Evolutionary conservation across 2,888 invertebrate genomes (phyloP).

Genomic region (Drosophila rellima): DNA sequence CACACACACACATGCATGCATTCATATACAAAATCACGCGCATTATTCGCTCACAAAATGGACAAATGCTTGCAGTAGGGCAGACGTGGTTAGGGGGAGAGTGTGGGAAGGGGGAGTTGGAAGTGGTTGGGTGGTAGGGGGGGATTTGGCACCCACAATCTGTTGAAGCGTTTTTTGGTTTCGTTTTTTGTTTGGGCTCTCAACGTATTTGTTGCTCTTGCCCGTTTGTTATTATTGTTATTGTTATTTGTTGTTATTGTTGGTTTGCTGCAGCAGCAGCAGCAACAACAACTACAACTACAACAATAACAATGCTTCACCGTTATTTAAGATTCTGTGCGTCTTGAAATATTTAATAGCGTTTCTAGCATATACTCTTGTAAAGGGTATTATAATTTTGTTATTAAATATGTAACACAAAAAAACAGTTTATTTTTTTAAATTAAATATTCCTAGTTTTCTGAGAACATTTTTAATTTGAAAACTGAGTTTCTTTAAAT

Average conservation of each 20-base stretch:
- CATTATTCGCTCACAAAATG: conserved; percentile 66
- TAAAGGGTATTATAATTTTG: neutral
- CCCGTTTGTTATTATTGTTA: conserved; percentile 36
- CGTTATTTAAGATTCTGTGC: conserved; percentile 52
- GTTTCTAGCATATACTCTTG: neutral
- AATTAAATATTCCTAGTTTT: no score
- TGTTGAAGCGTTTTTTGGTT: conserved; percentile 43
- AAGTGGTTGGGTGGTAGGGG: neutral
- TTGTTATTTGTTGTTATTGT: conserved; percentile 22
- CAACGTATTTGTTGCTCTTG: conserved; percentile 45
- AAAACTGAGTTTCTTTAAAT: no score
- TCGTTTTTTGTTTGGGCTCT: conserved; percentile 40
- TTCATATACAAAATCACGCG: conserved; percentile 61
- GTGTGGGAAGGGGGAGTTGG: neutral
- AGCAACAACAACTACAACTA: neutral
- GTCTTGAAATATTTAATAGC: conserved; percentile 47
- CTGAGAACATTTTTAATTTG: no score
- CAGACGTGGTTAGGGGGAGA: neutral
- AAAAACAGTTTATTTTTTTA: neutral
- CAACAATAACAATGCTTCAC: conserved; percentile 31
- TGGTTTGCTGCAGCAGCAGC: neutral
- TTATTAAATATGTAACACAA: neutral
- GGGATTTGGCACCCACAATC: conserved; percentile 65
- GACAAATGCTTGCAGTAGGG: conserved; percentile 48
- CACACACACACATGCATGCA: conserved; percentile 34